Evolutionary conservation across 2,797 vertebrate genomes (phyloP).

Genomic region (Cirrhinus molitorella): DNA sequence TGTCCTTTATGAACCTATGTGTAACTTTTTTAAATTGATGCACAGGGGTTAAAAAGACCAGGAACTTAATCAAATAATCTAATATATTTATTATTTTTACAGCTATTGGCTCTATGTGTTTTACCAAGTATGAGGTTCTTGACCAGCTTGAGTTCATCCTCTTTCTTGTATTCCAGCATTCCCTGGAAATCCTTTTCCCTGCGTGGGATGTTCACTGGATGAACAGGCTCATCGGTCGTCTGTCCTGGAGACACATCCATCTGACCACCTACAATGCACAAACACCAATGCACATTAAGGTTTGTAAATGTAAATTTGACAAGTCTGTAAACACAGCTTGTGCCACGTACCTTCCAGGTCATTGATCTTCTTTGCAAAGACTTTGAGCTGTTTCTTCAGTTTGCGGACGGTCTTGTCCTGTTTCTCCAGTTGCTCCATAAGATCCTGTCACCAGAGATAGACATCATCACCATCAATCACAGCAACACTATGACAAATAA

Average conservation of each 20-base stretch:
- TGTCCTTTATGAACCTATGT: too few relatives aligned
- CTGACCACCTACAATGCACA: slow-evolving; percentile 80
- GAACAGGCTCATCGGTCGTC: slow-evolving; percentile 93
- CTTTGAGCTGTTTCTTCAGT: slow-evolving; percentile 97
- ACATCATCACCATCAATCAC: not conserved
- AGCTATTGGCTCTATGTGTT: slow-evolving; percentile 39
- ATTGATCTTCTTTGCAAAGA: slow-evolving; percentile 96
- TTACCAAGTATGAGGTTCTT: slow-evolving; percentile 97
- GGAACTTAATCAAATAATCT: too few relatives aligned
- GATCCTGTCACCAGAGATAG: slow-evolving; percentile 81
- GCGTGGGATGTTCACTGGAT: slow-evolving; percentile 95
- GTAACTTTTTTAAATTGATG: too few relatives aligned
- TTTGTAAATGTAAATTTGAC: not conserved
- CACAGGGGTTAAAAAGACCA: too few relatives aligned
- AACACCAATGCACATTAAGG: slow-evolving; percentile 49
- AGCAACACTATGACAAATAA: not conserved
- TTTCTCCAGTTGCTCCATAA: slow-evolving; percentile 98
- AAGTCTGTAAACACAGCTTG: not conserved
- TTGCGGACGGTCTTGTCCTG: slow-evolving; percentile 97
- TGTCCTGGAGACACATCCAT: slow-evolving; percentile 94
- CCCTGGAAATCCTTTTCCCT: slow-evolving; percentile 99
- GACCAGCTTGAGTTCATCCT: slow-evolving; percentile 95
- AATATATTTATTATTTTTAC: not conserved
- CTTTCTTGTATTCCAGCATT: slow-evolving; percentile 98
- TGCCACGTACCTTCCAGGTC: slow-evolving; percentile 91